Percentiles rank a stretch among this genome's conserved stretches.
These are phyloP conservation scores for Girardinus metallicus DNA, from an alignment of 2,797 vertebrate species.

Conservation along the genomic window DNA sequence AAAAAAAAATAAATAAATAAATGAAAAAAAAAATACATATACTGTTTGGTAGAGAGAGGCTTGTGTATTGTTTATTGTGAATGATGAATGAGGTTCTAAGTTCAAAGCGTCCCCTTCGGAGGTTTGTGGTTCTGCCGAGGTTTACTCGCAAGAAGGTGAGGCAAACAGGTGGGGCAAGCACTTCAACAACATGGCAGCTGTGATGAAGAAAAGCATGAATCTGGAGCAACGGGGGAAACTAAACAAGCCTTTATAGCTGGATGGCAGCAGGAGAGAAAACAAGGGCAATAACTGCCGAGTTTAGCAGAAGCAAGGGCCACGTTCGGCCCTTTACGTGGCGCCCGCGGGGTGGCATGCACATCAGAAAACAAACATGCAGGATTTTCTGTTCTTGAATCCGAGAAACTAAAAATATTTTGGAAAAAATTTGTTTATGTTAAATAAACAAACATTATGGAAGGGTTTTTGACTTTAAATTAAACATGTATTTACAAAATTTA, in stretches of 20 bases:
- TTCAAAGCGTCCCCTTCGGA: not conserved
- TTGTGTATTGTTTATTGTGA: not conserved
- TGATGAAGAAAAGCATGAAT: constrained; percentile 38
- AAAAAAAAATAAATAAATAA: not conserved
- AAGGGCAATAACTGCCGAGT: not conserved
- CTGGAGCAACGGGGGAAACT: constrained; percentile 12
- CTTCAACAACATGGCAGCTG: constrained; percentile 18
- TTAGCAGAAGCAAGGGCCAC: not conserved
- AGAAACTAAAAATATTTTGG: not conserved
- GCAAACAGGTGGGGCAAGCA: constrained; percentile 24
- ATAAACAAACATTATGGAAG: not conserved
- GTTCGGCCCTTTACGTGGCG: not conserved
- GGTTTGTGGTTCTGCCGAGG: constrained; percentile 1
- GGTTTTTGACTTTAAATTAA: not conserved
- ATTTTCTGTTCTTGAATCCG: not conserved
- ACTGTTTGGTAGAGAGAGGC: not conserved
- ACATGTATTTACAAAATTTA: not conserved
- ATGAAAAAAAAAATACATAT: not conserved
- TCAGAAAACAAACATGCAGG: not conserved
- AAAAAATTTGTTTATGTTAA: not conserved
- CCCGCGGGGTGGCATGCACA: not conserved
- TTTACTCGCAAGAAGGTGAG: constrained; percentile 7
- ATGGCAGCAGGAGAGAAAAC: constrained; percentile 9
- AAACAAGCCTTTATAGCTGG: constrained; percentile 14
- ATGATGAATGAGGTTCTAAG: not conserved